Percentiles rank a stretch among this genome's conserved stretches.
phyloP scores from a whole-genome alignment of 1,140 invertebrate genomes.

The Danaus melanippus region DNA sequence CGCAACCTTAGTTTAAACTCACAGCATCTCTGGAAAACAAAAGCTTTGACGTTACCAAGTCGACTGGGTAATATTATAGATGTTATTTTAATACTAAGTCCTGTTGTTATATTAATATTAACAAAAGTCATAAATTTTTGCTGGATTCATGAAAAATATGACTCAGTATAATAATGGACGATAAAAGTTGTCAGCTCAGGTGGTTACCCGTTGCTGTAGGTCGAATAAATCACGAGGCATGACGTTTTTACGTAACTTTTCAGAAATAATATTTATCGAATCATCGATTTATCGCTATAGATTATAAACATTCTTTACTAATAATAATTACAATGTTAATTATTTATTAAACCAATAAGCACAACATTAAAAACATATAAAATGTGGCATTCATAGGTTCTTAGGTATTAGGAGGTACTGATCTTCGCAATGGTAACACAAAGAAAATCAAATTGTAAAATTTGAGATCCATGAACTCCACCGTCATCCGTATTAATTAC shows the following conservation, averaged over 20 bases:
- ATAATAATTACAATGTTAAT: too few relatives aligned
- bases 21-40: too few relatives aligned
- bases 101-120: slow-evolving; percentile 7
- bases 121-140: slow-evolving; percentile 16
- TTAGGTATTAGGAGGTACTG: neutral
- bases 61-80: too few relatives aligned
- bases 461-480: slow-evolving; percentile 12
- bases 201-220: slow-evolving; percentile 22
- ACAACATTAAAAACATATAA: too few relatives aligned
- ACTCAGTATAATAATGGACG: slow-evolving; percentile 26
- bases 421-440: slow-evolving; percentile 2
- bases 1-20: too few relatives aligned
- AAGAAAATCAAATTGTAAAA: slow-evolving; percentile 8
- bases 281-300: slow-evolving; percentile 2
- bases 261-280: slow-evolving; percentile 4
- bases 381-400: too few relatives aligned
- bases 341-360: too few relatives aligned
- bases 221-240: slow-evolving; percentile 32
- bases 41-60: too few relatives aligned
- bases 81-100: neutral
- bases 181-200: slow-evolving; percentile 37
- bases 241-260: slow-evolving; percentile 14
- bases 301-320: too few relatives aligned
- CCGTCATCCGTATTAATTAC: slow-evolving; percentile 15
- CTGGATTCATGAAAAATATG: slow-evolving; percentile 26